These are phyloP conservation scores for Kuschelorhynchus macadamiae DNA, from an alignment of 2,888 invertebrate genomes.

Conservation along the genomic window DNA sequence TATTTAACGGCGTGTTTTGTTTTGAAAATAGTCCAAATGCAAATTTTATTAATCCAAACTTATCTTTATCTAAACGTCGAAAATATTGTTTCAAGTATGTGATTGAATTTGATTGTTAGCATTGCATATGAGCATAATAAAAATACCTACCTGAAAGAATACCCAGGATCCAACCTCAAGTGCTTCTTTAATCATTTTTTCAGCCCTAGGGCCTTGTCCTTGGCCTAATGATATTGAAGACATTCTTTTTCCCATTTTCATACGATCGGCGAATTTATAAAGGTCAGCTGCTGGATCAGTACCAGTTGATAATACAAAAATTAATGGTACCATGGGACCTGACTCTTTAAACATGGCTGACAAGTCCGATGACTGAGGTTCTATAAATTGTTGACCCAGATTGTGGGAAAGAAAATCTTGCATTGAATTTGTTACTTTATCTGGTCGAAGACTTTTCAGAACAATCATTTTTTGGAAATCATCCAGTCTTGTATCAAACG, in stretches of 20 bases:
- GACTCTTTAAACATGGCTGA: slow-evolving; percentile 78
- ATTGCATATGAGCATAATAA: too few species aligned
- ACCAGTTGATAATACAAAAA: slow-evolving; percentile 91
- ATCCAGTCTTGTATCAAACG: slow-evolving; percentile 73
- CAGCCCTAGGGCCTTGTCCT: slow-evolving; percentile 90
- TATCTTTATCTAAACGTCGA: too few species aligned
- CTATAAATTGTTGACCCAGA: slow-evolving; percentile 85
- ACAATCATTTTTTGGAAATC: slow-evolving; percentile 84
- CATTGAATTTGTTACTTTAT: slow-evolving; percentile 86
- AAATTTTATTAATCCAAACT: too few species aligned
- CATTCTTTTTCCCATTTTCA: slow-evolving; percentile 82
- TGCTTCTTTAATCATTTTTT: slow-evolving; percentile 80
- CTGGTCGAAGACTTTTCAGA: slow-evolving; percentile 85
- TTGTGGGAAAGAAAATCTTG: slow-evolving; percentile 80
- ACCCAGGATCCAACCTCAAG: slow-evolving; percentile 89
- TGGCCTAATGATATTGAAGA: slow-evolving; percentile 90
- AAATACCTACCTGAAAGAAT: slow-evolving; percentile 79
- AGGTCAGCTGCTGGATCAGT: slow-evolving; percentile 90
- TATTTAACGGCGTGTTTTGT: too few species aligned
- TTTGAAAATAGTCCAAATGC: too few species aligned
- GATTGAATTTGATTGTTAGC: too few species aligned
- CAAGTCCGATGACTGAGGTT: slow-evolving; percentile 89
- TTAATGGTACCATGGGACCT: slow-evolving; percentile 75
- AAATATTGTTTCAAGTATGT: too few species aligned
- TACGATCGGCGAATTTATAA: slow-evolving; percentile 86